A percentile compares a stretch with the other conserved stretches of the same genome.
phyloP scores from a whole-genome alignment of 92 coral and sea anemone genomes.

The Epizoanthus rinbou region DNA sequence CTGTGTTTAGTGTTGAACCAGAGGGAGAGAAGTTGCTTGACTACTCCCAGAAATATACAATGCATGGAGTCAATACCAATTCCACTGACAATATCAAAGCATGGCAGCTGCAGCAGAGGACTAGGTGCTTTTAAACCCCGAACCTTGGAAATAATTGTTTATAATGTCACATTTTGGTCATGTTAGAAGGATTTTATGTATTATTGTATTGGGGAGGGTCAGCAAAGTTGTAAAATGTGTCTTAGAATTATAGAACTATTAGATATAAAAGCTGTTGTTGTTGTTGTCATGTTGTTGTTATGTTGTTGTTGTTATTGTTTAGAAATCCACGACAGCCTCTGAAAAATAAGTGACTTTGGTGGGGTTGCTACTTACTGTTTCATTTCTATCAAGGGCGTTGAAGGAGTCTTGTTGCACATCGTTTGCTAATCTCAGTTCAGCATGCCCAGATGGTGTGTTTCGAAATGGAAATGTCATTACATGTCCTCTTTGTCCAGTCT shows the following conservation, averaged over 20 bases:
- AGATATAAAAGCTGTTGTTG: no score
- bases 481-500: slow-evolving; percentile 34
- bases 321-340: no score
- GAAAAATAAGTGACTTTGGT: no score
- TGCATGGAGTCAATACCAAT: slow-evolving; percentile 59
- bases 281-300: no score
- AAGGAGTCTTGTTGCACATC: slow-evolving; percentile 39
- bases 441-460: slow-evolving; percentile 55
- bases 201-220: no score
- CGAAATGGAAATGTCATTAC: slow-evolving; percentile 31
- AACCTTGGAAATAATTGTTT: slow-evolving; percentile 28
- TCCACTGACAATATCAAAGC: slow-evolving; percentile 51
- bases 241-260: no score
- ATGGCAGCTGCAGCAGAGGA: slow-evolving; percentile 48
- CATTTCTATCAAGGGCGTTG: slow-evolving; percentile 52
- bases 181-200: no score
- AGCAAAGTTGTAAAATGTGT: no score
- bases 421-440: slow-evolving; percentile 37
- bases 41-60: slow-evolving; percentile 64
- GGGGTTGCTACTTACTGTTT: no score
- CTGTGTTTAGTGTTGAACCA: slow-evolving; percentile 57
- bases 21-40: slow-evolving; percentile 51
- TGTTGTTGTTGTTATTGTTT: no score
- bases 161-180: neutral
- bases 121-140: slow-evolving; percentile 55